Conservation (phyloP, 2,888 invertebrate genomes). For the Caenorhabditis panamensis region DNA sequence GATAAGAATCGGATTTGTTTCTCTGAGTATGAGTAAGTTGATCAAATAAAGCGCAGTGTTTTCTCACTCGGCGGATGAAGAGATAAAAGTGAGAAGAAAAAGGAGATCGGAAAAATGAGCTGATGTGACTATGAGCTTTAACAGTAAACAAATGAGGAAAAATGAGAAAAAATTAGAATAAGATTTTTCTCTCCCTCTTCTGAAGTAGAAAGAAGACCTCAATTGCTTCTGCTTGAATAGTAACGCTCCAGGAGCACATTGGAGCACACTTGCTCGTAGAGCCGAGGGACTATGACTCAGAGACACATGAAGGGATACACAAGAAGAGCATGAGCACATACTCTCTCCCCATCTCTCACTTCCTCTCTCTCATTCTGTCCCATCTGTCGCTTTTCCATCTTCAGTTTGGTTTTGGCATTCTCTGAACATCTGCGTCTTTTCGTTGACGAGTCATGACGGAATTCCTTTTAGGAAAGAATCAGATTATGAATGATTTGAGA, state of each 20-base stretch:
- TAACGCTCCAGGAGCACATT: slow-evolving; percentile 27
- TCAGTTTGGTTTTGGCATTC: slow-evolving; percentile 8
- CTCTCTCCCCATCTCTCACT: slow-evolving; percentile 1
- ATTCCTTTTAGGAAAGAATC: neutral
- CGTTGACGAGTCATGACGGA: slow-evolving; percentile 6
- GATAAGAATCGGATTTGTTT: slow-evolving; percentile 1
- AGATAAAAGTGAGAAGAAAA: neutral
- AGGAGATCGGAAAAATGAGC: neutral
- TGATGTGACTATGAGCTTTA: neutral
- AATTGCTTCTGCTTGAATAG: slow-evolving; percentile 57
- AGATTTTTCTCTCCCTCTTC: slow-evolving; percentile 8
- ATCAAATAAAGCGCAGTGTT: neutral
- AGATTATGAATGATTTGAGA: slow-evolving; percentile 20
- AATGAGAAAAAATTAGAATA: slow-evolving; percentile 13
- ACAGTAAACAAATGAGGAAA: neutral
- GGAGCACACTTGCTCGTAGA: slow-evolving; percentile 44
- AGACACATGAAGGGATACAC: slow-evolving; percentile 34
- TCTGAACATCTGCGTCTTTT: slow-evolving; percentile 46
- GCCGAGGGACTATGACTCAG: slow-evolving; percentile 45
- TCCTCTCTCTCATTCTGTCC: neutral
- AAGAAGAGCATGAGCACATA: slow-evolving; percentile 35
- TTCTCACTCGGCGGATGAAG: neutral
- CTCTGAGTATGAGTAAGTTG: neutral
- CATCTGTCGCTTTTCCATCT: slow-evolving; percentile 43
- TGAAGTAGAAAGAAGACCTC: slow-evolving; percentile 8